A percentile compares a stretch with the other conserved stretches of the same genome.
Conservation (phyloP, 2,888 invertebrate species). For the Crocallis elinguaria region DNA sequence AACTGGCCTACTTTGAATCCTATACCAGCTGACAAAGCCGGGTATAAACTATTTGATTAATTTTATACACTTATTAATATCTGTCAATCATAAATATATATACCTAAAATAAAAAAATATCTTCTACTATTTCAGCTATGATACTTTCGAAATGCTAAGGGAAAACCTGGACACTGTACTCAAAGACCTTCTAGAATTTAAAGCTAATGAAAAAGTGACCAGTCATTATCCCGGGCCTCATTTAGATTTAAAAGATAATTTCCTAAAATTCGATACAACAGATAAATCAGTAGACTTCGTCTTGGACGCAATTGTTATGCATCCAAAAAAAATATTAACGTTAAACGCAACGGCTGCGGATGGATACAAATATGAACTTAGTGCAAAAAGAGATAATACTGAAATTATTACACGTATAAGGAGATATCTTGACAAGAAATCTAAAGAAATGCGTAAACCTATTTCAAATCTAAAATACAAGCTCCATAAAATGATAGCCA, state of each 20-base stretch:
- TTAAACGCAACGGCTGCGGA: constrained; percentile 38
- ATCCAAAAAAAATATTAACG: constrained; percentile 41
- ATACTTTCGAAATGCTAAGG: constrained; percentile 95
- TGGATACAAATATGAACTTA: constrained; percentile 37
- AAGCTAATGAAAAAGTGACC: constrained; percentile 55
- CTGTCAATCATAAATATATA: too few species aligned
- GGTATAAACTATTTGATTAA: constrained; percentile 68
- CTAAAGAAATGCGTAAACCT: constrained; percentile 49
- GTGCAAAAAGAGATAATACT: constrained; percentile 45
- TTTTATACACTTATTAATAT: too few species aligned
- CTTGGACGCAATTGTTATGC: constrained; percentile 42
- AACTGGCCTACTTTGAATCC: constrained; percentile 94
- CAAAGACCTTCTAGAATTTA: constrained; percentile 87
- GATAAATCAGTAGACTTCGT: constrained; percentile 29
- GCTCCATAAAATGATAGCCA: constrained; percentile 39
- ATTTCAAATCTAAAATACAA: constrained; percentile 49
- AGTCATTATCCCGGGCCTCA: constrained; percentile 69
- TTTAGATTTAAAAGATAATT: constrained; percentile 60
- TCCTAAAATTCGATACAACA: constrained; percentile 44
- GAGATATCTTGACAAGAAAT: constrained; percentile 64
- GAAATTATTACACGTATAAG: constrained; percentile 68
- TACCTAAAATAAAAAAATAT: too few species aligned
- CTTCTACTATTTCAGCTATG: constrained; percentile 88
- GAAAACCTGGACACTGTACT: constrained; percentile 91
- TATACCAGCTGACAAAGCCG: constrained; percentile 94